Percentiles rank a stretch among this genome's conserved stretches.
Evolutionary conservation across 1,140 invertebrate species (phyloP).

Genomic region (Aphaenogaster rudis): DNA sequence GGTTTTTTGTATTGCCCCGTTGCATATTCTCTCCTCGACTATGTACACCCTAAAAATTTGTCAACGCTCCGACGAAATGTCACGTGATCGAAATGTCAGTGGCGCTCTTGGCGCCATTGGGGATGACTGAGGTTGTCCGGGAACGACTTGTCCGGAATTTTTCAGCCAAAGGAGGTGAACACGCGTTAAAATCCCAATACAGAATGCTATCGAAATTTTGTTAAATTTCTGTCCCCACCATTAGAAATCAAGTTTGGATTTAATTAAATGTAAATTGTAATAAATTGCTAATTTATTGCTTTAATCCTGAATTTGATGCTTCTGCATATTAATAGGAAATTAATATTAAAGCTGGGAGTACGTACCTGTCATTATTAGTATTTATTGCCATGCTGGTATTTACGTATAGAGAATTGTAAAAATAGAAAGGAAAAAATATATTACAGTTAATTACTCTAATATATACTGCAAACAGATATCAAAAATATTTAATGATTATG

Average conservation of each 20-base stretch:
- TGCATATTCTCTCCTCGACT: background rate
- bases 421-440: background rate
- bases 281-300: background rate
- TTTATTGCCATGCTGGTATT: background rate
- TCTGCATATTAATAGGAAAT: conserved; percentile 12
- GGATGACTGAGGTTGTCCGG: background rate
- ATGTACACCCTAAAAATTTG: conserved; percentile 37
- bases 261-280: conserved; percentile 28
- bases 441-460: background rate
- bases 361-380: background rate
- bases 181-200: background rate
- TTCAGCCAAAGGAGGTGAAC: background rate
- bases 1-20: background rate
- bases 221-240: background rate
- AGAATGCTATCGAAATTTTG: conserved; percentile 5
- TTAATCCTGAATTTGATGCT: background rate
- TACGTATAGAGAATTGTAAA: background rate
- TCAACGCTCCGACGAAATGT: conserved; percentile 55
- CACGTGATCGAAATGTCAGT: conserved; percentile 67
- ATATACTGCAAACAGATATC: background rate
- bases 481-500: background rate
- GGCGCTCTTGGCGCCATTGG: conserved; percentile 32
- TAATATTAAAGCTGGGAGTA: background rate
- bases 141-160: conserved; percentile 2
- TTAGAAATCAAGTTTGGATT: background rate